Conservation (phyloP, 2,797 vertebrate genomes). For the Simalia tracyae region DNA sequence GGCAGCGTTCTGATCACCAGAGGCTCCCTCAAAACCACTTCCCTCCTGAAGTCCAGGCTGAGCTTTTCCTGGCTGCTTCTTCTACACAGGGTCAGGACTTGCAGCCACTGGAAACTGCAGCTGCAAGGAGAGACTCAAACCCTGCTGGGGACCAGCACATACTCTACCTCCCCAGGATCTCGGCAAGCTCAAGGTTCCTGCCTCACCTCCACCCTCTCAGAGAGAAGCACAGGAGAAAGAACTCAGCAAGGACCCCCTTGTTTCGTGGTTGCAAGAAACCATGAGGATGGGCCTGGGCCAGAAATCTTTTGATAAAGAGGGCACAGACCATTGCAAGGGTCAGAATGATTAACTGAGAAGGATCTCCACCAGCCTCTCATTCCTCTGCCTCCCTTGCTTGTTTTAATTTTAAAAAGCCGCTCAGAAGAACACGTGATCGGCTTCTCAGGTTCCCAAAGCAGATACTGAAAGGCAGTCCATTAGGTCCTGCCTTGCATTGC, state of each 20-base stretch:
- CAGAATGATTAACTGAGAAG: background rate
- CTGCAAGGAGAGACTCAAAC: background rate
- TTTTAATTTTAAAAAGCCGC: too few species aligned
- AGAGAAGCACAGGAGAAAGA: too few species aligned
- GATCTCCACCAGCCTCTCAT: background rate
- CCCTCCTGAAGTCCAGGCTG: conserved; percentile 49
- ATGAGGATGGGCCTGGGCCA: background rate
- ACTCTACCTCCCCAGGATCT: background rate
- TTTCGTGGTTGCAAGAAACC: background rate
- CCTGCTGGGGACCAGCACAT: background rate
- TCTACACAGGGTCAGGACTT: conserved; percentile 35
- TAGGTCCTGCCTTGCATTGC: too few species aligned
- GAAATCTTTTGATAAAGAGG: background rate
- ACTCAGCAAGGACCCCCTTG: too few species aligned
- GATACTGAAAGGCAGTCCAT: too few species aligned
- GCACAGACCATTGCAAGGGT: background rate
- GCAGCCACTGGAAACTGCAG: conserved; percentile 2
- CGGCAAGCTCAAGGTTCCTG: background rate
- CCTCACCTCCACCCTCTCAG: background rate
- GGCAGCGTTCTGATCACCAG: conserved; percentile 40
- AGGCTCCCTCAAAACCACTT: conserved; percentile 59
- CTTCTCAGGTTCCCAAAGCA: background rate
- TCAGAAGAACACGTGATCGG: background rate
- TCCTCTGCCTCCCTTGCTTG: background rate
- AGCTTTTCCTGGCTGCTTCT: conserved; percentile 19